These are phyloP conservation scores for Nemopilema nomurai DNA, from an alignment of 30 jellyfish, hydroid and myxozoan genomes.

Conservation along the genomic window DNA sequence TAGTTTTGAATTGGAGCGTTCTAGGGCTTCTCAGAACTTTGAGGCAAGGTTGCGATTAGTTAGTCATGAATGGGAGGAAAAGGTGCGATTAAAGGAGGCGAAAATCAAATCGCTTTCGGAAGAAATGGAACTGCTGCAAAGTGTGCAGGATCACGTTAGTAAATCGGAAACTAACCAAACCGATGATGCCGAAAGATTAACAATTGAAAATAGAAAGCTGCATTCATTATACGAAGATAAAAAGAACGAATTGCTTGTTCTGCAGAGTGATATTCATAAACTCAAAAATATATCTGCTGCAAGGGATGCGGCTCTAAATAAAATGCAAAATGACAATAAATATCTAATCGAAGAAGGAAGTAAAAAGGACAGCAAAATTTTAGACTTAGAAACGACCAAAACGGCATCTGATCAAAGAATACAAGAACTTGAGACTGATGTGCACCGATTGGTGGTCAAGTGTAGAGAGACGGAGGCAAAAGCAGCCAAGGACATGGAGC, in stretches of 20 bases:
- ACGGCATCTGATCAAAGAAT: constrained; percentile 37
- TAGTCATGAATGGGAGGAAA: constrained; percentile 58
- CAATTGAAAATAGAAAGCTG: constrained; percentile 35
- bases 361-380: constrained; percentile 45
- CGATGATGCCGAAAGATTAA: constrained; percentile 22
- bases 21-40: constrained; percentile 45
- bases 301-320: constrained; percentile 73
- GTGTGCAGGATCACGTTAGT: constrained; percentile 9
- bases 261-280: constrained; percentile 34
- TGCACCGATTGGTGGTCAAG: constrained; percentile 51
- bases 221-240: constrained; percentile 47
- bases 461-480: constrained; percentile 87
- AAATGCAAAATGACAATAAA: constrained; percentile 67
- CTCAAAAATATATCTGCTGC: constrained; percentile 50
- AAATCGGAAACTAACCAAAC: neutral
- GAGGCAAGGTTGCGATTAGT: constrained; percentile 47
- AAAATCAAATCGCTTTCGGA: constrained; percentile 58
- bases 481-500: constrained; percentile 86
- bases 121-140: constrained; percentile 40
- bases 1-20: constrained; percentile 49
- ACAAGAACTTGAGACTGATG: constrained; percentile 70
- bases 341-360: constrained; percentile 47
- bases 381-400: constrained; percentile 18
- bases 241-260: constrained; percentile 44
- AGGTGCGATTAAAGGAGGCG: constrained; percentile 44